A percentile compares a stretch with the other conserved stretches of the same genome.
phyloP scores from a whole-genome alignment of 37 sponge, comb jelly and placozoan species.

The Trichoplax adhaerens region DNA sequence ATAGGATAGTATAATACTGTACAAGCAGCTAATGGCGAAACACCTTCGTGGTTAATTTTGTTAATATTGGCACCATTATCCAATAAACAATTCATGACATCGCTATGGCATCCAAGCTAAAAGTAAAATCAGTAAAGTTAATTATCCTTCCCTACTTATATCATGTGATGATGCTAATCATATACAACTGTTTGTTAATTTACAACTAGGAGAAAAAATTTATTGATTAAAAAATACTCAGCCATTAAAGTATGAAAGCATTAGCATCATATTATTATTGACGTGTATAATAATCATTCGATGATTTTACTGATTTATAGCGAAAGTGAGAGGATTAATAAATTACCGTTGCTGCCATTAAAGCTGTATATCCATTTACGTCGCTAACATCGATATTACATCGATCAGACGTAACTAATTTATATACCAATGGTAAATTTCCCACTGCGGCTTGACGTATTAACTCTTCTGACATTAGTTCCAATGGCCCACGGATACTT shows the following conservation, averaged over 20 bases:
- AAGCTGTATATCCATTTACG: slow-evolving; percentile 31
- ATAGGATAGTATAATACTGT: slow-evolving; percentile 40
- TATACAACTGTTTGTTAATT: too few relatives aligned
- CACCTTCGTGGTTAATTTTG: slow-evolving; percentile 23
- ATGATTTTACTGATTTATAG: too few relatives aligned
- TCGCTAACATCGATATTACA: slow-evolving; percentile 54
- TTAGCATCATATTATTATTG: too few relatives aligned
- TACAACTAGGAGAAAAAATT: too few relatives aligned
- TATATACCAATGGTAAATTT: slow-evolving; percentile 5
- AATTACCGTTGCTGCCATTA: slow-evolving; percentile 48
- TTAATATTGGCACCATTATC: slow-evolving; percentile 71
- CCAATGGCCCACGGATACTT: slow-evolving; percentile 21
- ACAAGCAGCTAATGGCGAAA: slow-evolving; percentile 53
- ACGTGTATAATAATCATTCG: too few relatives aligned
- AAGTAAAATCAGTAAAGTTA: not conserved
- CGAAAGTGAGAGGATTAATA: not conserved
- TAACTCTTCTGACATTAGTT: slow-evolving; percentile 40
- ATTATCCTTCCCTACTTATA: too few relatives aligned
- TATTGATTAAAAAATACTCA: too few relatives aligned
- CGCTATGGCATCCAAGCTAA: slow-evolving; percentile 21
- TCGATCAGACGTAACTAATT: slow-evolving; percentile 21
- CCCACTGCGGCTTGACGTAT: slow-evolving; percentile 36
- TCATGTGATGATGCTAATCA: too few relatives aligned
- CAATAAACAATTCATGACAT: slow-evolving; percentile 35
- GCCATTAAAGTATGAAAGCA: too few relatives aligned